Conservation (phyloP, 2,888 invertebrate genomes). For the Philonicus albiceps region DNA sequence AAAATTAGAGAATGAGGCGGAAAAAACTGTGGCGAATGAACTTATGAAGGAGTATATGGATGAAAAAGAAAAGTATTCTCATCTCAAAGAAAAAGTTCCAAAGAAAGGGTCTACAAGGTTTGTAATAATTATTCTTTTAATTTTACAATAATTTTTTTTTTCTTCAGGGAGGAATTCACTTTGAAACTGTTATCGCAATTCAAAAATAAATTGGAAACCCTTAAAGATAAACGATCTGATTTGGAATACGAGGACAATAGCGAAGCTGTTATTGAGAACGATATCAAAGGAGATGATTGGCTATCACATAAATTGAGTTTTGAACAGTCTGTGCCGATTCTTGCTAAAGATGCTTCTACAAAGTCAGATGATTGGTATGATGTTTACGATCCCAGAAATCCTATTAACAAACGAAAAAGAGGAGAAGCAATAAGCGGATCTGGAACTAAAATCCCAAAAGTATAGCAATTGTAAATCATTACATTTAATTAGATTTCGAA, state of each 20-base stretch:
- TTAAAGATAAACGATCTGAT: slow-evolving; percentile 67
- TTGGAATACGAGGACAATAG: slow-evolving; percentile 58
- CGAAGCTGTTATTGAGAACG: slow-evolving; percentile 56
- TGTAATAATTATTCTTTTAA: neutral
- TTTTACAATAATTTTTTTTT: neutral
- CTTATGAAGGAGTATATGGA: slow-evolving; percentile 67
- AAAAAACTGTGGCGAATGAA: slow-evolving; percentile 63
- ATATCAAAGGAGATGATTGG: slow-evolving; percentile 58
- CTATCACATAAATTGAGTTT: slow-evolving; percentile 65
- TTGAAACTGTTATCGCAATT: slow-evolving; percentile 83
- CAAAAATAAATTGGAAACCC: slow-evolving; percentile 76
- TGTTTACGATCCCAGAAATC: slow-evolving; percentile 94
- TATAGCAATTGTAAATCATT: neutral
- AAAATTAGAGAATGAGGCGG: slow-evolving; percentile 60
- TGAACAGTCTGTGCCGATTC: slow-evolving; percentile 70
- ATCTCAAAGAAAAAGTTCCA: slow-evolving; percentile 69
- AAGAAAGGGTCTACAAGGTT: slow-evolving; percentile 72
- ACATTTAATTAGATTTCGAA: neutral
- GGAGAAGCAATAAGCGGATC: slow-evolving; percentile 58
- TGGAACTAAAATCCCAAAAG: slow-evolving; percentile 39
- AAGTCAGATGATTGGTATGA: slow-evolving; percentile 96
- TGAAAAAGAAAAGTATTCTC: slow-evolving; percentile 69
- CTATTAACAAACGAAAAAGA: slow-evolving; percentile 88
- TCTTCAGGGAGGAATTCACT: slow-evolving; percentile 74
- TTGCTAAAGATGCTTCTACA: slow-evolving; percentile 92